Conservation (phyloP, 2,797 vertebrate species). For the Eremophila alpestris region DNA sequence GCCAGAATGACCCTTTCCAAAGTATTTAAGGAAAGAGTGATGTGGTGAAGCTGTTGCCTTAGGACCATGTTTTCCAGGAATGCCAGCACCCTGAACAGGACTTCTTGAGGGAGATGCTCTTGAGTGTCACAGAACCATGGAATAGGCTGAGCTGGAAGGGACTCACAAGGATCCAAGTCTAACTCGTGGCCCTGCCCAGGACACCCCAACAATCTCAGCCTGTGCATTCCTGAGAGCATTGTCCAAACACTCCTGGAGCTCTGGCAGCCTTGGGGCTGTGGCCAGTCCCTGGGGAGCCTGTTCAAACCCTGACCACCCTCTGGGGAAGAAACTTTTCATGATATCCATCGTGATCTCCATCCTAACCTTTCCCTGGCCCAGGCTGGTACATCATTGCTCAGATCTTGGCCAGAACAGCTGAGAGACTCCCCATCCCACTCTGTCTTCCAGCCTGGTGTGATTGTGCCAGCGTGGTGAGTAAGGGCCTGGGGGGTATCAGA, state of each 20-base stretch:
- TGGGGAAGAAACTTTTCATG: neutral
- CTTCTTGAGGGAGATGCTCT: neutral
- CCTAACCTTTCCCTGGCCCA: neutral
- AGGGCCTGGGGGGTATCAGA: neutral
- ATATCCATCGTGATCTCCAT: rapidly evolving
- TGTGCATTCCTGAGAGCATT: rapidly evolving
- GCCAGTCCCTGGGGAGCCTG: neutral
- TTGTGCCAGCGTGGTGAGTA: neutral
- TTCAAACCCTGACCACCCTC: neutral
- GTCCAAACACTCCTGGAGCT: rapidly evolving
- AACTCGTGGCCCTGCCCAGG: rapidly evolving
- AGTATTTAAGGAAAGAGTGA: neutral
- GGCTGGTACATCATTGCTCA: neutral
- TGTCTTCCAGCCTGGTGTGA: neutral
- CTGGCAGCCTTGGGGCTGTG: neutral
- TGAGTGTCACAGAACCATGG: neutral
- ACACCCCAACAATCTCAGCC: neutral
- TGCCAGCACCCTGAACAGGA: neutral
- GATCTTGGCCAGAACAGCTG: neutral
- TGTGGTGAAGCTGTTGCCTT: rapidly evolving
- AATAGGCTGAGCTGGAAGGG: neutral
- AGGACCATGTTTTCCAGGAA: neutral
- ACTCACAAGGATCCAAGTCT: neutral
- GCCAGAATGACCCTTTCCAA: neutral
- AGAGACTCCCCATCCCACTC: neutral